Percentiles rank a stretch among this genome's conserved stretches.
These are phyloP conservation scores for Bradypus variegatus DNA, from an alignment of 2,797 vertebrate species.

Conservation along the genomic window DNA sequence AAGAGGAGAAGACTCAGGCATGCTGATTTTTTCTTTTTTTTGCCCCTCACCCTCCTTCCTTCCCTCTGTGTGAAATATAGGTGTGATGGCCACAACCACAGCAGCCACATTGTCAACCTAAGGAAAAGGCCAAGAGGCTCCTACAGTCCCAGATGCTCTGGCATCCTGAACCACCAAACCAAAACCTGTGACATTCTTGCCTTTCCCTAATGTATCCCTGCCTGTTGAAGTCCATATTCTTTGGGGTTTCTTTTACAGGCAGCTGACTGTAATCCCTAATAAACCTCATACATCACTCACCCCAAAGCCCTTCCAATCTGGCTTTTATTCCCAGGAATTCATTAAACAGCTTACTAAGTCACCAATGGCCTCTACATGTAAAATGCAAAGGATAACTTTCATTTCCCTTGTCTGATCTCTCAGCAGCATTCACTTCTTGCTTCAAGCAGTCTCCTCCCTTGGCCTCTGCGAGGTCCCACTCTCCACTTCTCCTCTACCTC, in stretches of 20 bases:
- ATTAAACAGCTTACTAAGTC: background rate
- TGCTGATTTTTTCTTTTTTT: no score
- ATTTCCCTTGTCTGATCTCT: fast-evolving
- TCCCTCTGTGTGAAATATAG: background rate
- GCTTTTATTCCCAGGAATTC: background rate
- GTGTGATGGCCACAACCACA: background rate
- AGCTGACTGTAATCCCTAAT: background rate
- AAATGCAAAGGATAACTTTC: background rate
- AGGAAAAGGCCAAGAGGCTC: background rate
- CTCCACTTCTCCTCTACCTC: background rate
- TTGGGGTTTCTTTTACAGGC: background rate
- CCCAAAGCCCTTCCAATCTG: background rate
- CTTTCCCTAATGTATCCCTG: background rate
- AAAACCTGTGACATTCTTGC: background rate
- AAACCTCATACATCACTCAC: background rate
- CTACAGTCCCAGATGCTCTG: background rate
- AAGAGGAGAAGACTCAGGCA: no score
- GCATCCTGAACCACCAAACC: background rate
- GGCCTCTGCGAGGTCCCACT: fast-evolving
- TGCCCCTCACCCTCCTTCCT: background rate
- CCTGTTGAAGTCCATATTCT: background rate
- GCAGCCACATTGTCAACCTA: background rate
- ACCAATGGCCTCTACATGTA: background rate
- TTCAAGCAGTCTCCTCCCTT: background rate
- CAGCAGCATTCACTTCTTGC: no score